Base-by-base conservation (phyloP, 2,888 invertebrate species). In the Mechanitis messenoides region DNA sequence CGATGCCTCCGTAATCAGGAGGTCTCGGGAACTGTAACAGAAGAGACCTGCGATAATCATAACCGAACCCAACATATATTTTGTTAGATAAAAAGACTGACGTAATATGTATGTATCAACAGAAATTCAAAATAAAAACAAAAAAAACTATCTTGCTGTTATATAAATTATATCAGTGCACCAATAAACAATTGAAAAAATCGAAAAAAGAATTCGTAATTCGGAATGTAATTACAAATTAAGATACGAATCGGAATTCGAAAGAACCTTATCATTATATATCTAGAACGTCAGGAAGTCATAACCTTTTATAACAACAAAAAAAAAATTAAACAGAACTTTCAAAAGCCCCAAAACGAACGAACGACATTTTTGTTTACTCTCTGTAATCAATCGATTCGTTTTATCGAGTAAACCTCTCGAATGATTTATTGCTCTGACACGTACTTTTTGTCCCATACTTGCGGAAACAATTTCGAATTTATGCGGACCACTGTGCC, bases 391-490 rank as follows among this genome's bases (percentile, higher is more conserved):
- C 81, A 83, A 86, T 86, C 85, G 80, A 62, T 61, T 64, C 83
- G 82, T 83, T 87, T 85, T 87, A 84, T 87, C 87, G 87, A 85
- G 85, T 86, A 56, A 66, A 59, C 83, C 82, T 81, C 79, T 84
- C 71, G 83, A 85, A 88, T 90, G 89, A 89, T 90, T 90, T 90
- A 90, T 87, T 86, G 79, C 81, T 74, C 77, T 81, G 80, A 90
- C 90, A 90, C 90, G 85, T 87, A 81, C 80, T 89, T 90, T 90
- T 89, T 89, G 86, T 79, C 74, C 75, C 72, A 75, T 59, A 77
- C 80, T 84, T 79, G 81, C 87, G 88, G 89, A 88, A 89, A 89
- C 87, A 82, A 87, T 89, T 87, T 87, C 78, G 85, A 78, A 84
- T 87, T 87, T 87, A 87, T 86, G 77, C 85, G 76, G 82, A 79